These are phyloP conservation scores for Sciurus niger DNA, from an alignment of 2,113 vertebrate genomes.

Conservation along the genomic window DNA sequence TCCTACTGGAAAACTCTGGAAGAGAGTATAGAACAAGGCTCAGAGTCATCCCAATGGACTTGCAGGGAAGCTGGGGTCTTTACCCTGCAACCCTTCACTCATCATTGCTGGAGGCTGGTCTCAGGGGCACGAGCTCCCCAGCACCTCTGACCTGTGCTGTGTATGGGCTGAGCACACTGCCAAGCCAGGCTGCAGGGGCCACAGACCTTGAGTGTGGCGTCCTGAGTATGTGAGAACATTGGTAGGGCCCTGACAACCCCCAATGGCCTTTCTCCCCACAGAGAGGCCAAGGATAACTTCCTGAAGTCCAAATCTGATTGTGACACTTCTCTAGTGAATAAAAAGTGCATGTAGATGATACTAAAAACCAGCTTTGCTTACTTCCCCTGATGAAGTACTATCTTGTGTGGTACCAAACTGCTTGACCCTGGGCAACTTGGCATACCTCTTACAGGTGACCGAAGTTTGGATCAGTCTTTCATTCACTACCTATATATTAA, in stretches of 20 bases:
- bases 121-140: background rate
- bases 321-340: background rate
- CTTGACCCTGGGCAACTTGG: background rate
- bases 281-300: background rate
- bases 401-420: background rate
- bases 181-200: background rate
- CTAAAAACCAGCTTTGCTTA: background rate
- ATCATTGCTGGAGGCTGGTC: background rate
- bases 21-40: background rate
- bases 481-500: slow-evolving; percentile 17
- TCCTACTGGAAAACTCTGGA: background rate
- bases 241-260: background rate
- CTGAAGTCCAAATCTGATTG: background rate
- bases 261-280: background rate
- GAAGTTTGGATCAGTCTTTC: background rate
- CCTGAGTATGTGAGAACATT: too few relatives aligned
- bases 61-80: background rate
- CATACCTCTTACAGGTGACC: background rate
- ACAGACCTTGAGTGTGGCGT: rapidly evolving
- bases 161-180: background rate
- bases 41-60: background rate
- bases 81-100: background rate
- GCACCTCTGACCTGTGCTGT: background rate
- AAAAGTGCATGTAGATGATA: background rate
- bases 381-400: background rate